These are phyloP conservation scores for Pangasius macronema DNA, from an alignment of 2,797 vertebrate species.

Conservation along the genomic window DNA sequence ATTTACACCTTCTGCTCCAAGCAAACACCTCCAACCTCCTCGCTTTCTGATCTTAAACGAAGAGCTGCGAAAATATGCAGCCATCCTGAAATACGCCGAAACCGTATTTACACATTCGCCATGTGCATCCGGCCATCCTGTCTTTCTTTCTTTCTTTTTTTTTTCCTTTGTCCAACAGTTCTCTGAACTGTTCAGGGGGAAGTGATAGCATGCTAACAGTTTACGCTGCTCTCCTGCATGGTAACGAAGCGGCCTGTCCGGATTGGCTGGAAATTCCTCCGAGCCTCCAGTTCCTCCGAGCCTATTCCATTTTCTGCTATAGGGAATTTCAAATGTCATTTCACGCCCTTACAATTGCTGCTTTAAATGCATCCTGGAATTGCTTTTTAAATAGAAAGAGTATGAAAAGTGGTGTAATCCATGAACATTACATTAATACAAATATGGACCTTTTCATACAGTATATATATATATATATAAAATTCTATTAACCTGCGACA, in stretches of 20 bases:
- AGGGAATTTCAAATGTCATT: constrained; percentile 33
- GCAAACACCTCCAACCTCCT: constrained; percentile 55
- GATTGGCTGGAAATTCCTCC: constrained; percentile 30
- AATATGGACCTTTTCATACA: neutral
- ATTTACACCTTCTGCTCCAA: constrained; percentile 73
- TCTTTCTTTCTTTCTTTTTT: neutral
- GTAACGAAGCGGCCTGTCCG: constrained; percentile 65
- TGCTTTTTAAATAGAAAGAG: neutral
- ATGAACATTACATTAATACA: neutral
- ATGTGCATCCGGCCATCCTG: constrained; percentile 56
- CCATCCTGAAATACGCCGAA: constrained; percentile 60
- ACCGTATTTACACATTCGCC: constrained; percentile 64
- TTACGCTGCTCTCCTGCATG: constrained; percentile 68
- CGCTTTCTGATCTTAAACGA: constrained; percentile 43
- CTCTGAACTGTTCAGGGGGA: neutral
- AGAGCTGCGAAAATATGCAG: constrained; percentile 70
- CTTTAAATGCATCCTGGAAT: neutral
- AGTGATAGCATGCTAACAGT: constrained; percentile 68
- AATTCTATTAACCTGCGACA: neutral
- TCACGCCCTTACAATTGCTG: neutral
- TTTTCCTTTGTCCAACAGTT: constrained; percentile 31
- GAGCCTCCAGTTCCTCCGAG: neutral
- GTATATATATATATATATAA: neutral
- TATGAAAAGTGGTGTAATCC: too few relatives aligned
- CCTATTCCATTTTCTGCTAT: neutral